Evolutionary conservation across 2,797 vertebrate genomes (phyloP).

Genomic region (Darevskia nairensis): DNA sequence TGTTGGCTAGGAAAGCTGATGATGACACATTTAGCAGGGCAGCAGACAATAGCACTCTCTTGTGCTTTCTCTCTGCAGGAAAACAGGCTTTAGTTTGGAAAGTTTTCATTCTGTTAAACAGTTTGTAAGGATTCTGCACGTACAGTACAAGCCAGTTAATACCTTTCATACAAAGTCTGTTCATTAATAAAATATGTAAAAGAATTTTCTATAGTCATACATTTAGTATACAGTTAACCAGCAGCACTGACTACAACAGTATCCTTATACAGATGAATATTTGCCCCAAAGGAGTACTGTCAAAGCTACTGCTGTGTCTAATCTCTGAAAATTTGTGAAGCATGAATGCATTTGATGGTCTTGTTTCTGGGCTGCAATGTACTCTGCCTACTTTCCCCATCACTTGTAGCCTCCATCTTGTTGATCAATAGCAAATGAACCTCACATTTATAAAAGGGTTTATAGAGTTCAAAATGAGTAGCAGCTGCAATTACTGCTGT

Average conservation of each 20-base stretch:
- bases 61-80: not conserved
- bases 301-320: conserved; percentile 41
- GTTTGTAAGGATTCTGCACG: not conserved
- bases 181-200: conserved; percentile 31
- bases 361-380: conserved; percentile 49
- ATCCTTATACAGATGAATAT: conserved; percentile 43
- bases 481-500: conserved; percentile 24
- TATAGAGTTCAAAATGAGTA: conserved; percentile 67
- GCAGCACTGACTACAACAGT: conserved; percentile 1
- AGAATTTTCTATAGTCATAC: conserved; percentile 46
- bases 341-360: conserved; percentile 42
- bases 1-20: conserved; percentile 28
- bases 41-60: not conserved
- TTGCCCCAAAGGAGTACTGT: conserved; percentile 23
- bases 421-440: conserved; percentile 61
- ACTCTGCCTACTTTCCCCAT: conserved; percentile 42
- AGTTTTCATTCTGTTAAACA: not conserved
- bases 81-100: conserved; percentile 38
- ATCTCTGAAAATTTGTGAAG: conserved; percentile 55
- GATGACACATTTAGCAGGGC: not conserved
- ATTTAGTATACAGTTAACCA: not conserved
- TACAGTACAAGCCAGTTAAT: not conserved
- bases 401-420: not conserved
- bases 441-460: conserved; percentile 42
- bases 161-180: conserved; percentile 25